phyloP scores from a whole-genome alignment of 2,888 invertebrate genomes.

The Agonopterix heracliana region DNA sequence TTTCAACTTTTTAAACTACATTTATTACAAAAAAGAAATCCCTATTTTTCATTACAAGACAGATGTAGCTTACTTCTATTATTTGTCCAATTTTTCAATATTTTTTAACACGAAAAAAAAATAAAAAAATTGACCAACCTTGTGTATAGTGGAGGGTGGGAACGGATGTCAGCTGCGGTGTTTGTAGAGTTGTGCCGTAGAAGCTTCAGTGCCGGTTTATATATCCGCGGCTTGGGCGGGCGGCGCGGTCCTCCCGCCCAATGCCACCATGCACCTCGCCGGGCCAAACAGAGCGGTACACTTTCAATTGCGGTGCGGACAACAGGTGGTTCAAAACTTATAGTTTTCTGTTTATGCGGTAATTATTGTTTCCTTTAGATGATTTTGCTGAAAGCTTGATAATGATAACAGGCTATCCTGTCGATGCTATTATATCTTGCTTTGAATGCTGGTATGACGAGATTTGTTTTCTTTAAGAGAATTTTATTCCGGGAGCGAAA shows the following conservation, averaged over 20 bases:
- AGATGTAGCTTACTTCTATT: too few species aligned
- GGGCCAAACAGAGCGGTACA: not conserved
- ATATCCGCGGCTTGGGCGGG: constrained; percentile 42
- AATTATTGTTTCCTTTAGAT: too few species aligned
- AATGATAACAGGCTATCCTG: too few species aligned
- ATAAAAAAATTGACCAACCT: constrained; percentile 29
- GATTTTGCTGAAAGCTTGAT: too few species aligned
- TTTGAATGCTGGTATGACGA: too few species aligned
- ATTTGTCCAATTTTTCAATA: not conserved
- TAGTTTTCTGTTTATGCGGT: too few species aligned
- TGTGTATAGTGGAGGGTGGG: constrained; percentile 25
- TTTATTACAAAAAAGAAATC: too few species aligned
- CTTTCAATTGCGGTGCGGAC: not conserved
- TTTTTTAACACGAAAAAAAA: not conserved
- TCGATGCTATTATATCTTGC: too few species aligned
- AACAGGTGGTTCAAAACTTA: too few species aligned
- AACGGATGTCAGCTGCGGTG: constrained; percentile 37
- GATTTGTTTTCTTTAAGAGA: too few species aligned
- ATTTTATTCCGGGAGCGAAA: too few species aligned
- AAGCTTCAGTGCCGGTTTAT: constrained; percentile 39
- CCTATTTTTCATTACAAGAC: too few species aligned
- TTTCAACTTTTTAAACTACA: not conserved
- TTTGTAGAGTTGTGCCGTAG: constrained; percentile 46
- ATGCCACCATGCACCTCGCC: not conserved
- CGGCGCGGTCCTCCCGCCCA: constrained; percentile 11